Conservation (phyloP, 2,888 invertebrate species). For the Rosalia funebris region DNA sequence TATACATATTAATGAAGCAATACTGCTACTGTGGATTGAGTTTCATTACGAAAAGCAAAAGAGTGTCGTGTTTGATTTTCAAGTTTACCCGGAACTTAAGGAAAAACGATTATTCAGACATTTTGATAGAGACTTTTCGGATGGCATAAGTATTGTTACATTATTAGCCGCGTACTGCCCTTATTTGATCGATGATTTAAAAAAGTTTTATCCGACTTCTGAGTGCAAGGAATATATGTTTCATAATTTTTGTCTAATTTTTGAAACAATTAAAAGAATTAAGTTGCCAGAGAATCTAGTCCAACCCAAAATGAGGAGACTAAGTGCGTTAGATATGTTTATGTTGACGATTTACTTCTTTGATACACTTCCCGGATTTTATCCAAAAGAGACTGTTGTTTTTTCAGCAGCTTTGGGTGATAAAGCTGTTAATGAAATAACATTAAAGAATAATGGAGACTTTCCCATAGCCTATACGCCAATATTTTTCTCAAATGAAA, state of each 20-base stretch:
- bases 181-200: slow-evolving; percentile 65
- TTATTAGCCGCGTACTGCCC: slow-evolving; percentile 70
- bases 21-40: slow-evolving; percentile 63
- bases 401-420: slow-evolving; percentile 66
- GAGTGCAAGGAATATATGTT: slow-evolving; percentile 61
- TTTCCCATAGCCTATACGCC: slow-evolving; percentile 49
- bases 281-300: slow-evolving; percentile 68
- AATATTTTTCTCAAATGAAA: slow-evolving; percentile 52
- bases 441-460: slow-evolving; percentile 59
- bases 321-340: slow-evolving; percentile 69
- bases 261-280: slow-evolving; percentile 67
- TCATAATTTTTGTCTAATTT: slow-evolving; percentile 66
- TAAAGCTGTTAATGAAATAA: slow-evolving; percentile 62
- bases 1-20: slow-evolving; percentile 48
- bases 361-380: slow-evolving; percentile 67
- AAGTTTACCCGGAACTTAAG: slow-evolving; percentile 50
- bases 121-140: slow-evolving; percentile 66
- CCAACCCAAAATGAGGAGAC: slow-evolving; percentile 67
- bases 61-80: slow-evolving; percentile 63
- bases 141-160: slow-evolving; percentile 69
- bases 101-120: slow-evolving; percentile 55
- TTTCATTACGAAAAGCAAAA: slow-evolving; percentile 59
- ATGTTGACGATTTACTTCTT: slow-evolving; percentile 68
- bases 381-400: slow-evolving; percentile 62
- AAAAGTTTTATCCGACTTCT: slow-evolving; percentile 64